These are phyloP conservation scores for Dinocampus coccinellae DNA, from an alignment of 2,888 invertebrate species.

Conservation along the genomic window DNA sequence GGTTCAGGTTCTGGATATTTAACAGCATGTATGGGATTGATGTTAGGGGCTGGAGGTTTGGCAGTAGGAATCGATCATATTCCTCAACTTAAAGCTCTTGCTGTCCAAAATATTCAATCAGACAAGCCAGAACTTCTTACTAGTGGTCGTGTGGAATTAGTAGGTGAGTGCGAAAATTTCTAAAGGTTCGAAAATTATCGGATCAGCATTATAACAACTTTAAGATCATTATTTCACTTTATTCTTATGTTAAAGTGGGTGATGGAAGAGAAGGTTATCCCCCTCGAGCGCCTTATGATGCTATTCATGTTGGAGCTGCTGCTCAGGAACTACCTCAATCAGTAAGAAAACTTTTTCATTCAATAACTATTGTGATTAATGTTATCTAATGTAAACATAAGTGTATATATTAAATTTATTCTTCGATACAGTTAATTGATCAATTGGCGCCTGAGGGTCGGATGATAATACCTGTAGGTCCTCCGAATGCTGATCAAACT, in stretches of 20 bases:
- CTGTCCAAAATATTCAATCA: constrained; percentile 81
- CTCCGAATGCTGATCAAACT: constrained; percentile 87
- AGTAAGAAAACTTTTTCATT: too few species aligned
- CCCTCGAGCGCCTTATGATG: constrained; percentile 85
- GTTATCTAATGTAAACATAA: neutral
- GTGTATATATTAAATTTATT: neutral
- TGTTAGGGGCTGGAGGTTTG: constrained; percentile 79
- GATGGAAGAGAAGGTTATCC: constrained; percentile 88
- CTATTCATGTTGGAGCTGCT: constrained; percentile 94
- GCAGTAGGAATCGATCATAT: constrained; percentile 94
- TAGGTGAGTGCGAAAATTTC: constrained; percentile 72
- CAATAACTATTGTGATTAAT: too few species aligned
- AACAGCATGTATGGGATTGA: constrained; percentile 90
- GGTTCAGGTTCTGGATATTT: constrained; percentile 96
- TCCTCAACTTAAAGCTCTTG: constrained; percentile 81
- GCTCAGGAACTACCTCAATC: constrained; percentile 82
- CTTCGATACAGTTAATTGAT: constrained; percentile 74
- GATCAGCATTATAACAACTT: too few species aligned
- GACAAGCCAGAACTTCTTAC: constrained; percentile 80
- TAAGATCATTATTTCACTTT: too few species aligned
- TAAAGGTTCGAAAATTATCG: neutral
- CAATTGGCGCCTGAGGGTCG: constrained; percentile 94
- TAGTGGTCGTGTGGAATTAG: constrained; percentile 77
- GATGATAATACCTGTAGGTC: constrained; percentile 91
- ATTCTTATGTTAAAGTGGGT: constrained; percentile 72